Evolutionary conservation across 2,797 vertebrate genomes (phyloP).

Genomic region (Prionace glauca): DNA sequence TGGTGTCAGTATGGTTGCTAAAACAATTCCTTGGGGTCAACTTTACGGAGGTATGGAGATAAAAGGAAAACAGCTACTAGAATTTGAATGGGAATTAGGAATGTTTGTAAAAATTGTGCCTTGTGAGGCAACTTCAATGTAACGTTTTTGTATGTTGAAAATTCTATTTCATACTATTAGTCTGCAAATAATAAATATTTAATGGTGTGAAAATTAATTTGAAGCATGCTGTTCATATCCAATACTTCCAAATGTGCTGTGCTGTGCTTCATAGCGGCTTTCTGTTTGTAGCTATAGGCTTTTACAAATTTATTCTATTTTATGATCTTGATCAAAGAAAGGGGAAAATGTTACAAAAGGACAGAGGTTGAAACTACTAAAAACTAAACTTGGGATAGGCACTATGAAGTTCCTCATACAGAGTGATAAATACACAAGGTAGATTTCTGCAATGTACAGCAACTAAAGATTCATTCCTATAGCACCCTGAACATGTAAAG

Average conservation of each 20-base stretch:
- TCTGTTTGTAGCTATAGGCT: conserved; percentile 10
- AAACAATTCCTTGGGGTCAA: neutral
- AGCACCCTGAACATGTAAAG: too few species aligned
- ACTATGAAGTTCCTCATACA: neutral
- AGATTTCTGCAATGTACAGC: neutral
- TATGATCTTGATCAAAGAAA: neutral
- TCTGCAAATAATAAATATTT: neutral
- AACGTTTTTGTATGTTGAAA: neutral
- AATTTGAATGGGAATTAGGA: neutral
- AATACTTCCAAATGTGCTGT: neutral
- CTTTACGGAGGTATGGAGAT: neutral
- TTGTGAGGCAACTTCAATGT: neutral
- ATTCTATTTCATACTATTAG: conserved; percentile 4
- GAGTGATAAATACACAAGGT: neutral
- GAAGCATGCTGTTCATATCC: neutral
- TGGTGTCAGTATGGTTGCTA: neutral
- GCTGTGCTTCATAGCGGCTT: neutral
- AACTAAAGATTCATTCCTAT: neutral
- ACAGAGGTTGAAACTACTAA: neutral
- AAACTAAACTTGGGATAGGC: neutral
- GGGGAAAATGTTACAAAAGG: conserved; percentile 6
- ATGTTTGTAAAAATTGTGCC: neutral
- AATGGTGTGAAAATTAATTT: neutral
- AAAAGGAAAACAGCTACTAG: neutral
- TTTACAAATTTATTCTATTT: conserved; percentile 22